These are phyloP conservation scores for Chaetops frenatus DNA, from an alignment of 2,113 vertebrate species.

Conservation along the genomic window DNA sequence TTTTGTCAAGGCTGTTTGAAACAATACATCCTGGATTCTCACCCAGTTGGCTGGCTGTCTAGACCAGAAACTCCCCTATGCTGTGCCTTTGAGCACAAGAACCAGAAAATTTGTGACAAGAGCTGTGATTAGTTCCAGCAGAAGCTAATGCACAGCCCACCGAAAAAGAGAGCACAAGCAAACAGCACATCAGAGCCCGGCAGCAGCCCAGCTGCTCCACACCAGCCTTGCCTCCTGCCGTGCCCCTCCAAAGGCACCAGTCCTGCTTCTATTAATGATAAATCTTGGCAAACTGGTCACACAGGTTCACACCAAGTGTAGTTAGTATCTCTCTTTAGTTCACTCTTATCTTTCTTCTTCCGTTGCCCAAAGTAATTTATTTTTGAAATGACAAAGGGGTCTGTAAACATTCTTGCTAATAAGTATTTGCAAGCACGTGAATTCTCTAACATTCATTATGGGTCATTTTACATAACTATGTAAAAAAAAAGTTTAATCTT, in stretches of 20 bases:
- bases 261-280: neutral
- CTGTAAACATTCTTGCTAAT: neutral
- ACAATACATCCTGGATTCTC: neutral
- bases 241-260: neutral
- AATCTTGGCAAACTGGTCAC: neutral
- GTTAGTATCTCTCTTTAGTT: neutral
- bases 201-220: neutral
- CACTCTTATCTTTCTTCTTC: neutral
- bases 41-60: neutral
- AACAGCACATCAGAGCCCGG: accelerated
- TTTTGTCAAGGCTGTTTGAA: neutral
- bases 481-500: neutral
- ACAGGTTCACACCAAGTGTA: neutral
- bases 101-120: neutral
- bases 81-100: neutral
- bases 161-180: neutral
- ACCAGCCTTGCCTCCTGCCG: neutral
- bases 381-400: neutral
- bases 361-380: neutral
- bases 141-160: accelerated
- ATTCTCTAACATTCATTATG: neutral
- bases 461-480: neutral
- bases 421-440: neutral
- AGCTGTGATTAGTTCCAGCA: neutral
- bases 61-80: neutral